Evolutionary conservation across 1,140 invertebrate species (phyloP).

Genomic region (Leucophenga varia): DNA sequence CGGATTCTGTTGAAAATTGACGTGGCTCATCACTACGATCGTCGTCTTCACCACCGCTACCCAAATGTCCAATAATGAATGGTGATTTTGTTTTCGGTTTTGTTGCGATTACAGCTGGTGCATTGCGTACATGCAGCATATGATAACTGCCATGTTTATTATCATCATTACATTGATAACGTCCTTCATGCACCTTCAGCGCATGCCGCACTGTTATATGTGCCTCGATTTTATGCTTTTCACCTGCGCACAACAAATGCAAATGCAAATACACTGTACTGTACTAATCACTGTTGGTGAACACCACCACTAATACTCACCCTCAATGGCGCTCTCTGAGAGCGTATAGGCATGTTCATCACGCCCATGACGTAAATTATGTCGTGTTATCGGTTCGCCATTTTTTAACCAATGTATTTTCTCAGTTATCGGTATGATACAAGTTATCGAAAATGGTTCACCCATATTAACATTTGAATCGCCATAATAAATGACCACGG

Average conservation of each 20-base stretch:
- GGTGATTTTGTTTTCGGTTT: constrained; percentile 11
- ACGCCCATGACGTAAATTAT: constrained; percentile 49
- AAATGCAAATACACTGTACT: neutral
- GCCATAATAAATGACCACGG: constrained; percentile 41
- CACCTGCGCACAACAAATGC: constrained; percentile 30
- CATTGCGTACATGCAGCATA: constrained; percentile 31
- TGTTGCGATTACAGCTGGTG: neutral
- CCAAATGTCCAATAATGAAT: constrained; percentile 3
- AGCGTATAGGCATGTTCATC: constrained; percentile 47
- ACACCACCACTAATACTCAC: too few relatives aligned
- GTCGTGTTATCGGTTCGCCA: constrained; percentile 42
- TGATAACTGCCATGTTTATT: constrained; percentile 31
- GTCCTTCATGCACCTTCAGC: constrained; percentile 48
- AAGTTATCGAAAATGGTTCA: constrained; percentile 48
- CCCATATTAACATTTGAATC: constrained; percentile 45
- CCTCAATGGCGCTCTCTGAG: constrained; percentile 39
- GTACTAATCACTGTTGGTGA: too few relatives aligned
- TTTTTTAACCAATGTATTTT: constrained; percentile 49
- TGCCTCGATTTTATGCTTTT: constrained; percentile 52
- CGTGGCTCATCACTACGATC: neutral
- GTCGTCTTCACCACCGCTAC: neutral
- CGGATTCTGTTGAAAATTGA: constrained; percentile 36
- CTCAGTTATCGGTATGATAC: constrained; percentile 47
- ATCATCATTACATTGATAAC: constrained; percentile 43
- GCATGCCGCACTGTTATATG: constrained; percentile 45